Percentiles rank a stretch among this genome's conserved stretches.
Conservation (phyloP, 1,140 invertebrate species). For the Zaprionus nigranus region DNA sequence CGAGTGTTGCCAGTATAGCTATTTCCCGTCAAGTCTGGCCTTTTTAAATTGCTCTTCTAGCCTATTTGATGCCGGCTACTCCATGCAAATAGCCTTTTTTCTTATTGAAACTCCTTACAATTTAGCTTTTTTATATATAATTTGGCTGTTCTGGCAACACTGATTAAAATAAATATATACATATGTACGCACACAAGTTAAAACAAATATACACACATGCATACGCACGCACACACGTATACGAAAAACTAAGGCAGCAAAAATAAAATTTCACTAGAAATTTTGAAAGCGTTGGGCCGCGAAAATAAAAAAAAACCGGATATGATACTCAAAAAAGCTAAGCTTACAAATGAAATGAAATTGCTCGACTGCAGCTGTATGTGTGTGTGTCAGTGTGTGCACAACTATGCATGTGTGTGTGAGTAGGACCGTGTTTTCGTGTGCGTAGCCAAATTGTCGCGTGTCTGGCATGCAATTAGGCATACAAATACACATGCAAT, state of each 20-base stretch:
- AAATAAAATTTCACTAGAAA: conserved; percentile 77
- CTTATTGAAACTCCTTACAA: too few relatives aligned
- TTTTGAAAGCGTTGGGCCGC: conserved; percentile 72
- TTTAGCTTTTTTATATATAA: too few relatives aligned
- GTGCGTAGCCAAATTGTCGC: conserved; percentile 63
- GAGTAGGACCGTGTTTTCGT: conserved; percentile 29
- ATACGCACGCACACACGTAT: background rate
- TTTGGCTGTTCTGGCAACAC: too few relatives aligned
- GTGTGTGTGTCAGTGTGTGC: conserved; percentile 20
- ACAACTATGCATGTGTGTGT: conserved; percentile 6
- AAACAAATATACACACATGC: conserved; percentile 12
- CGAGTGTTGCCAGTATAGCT: too few relatives aligned
- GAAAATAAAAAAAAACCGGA: conserved; percentile 74
- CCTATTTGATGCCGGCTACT: too few relatives aligned
- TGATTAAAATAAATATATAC: too few relatives aligned
- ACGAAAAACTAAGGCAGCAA: conserved; percentile 23
- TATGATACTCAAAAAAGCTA: conserved; percentile 69
- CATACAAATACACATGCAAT: conserved; percentile 57
- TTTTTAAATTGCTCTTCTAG: too few relatives aligned
- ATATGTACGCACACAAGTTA: too few relatives aligned
- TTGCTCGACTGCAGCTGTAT: conserved; percentile 46
- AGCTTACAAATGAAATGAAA: conserved; percentile 65
- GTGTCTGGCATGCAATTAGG: conserved; percentile 81
- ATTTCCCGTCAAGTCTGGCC: too few relatives aligned
- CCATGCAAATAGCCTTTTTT: too few relatives aligned